phyloP scores from a whole-genome alignment of 2,113 vertebrate genomes.

The Macrotis lagotis region DNA sequence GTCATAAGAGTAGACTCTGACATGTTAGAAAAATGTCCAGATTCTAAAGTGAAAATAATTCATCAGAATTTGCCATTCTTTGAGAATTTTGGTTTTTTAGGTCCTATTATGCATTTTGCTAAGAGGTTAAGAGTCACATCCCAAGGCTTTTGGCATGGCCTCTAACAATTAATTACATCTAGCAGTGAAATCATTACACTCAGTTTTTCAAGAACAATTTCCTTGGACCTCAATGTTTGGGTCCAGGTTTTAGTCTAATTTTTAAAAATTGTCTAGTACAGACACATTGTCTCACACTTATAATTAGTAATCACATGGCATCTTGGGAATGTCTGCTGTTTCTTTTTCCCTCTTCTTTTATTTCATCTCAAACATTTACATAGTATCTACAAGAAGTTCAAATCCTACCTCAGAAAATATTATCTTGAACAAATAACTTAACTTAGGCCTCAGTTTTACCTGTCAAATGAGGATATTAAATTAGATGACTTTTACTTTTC shows the following conservation, averaged over 20 bases:
- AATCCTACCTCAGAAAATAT: neutral
- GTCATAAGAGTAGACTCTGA: neutral
- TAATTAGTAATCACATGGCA: neutral
- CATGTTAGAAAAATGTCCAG: neutral
- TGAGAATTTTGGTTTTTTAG: neutral
- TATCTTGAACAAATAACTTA: neutral
- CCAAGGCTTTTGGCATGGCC: neutral
- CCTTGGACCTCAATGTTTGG: neutral
- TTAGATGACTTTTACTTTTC: neutral
- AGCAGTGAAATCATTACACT: neutral
- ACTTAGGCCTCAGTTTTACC: neutral
- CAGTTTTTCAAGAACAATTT: neutral
- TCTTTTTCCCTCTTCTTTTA: neutral
- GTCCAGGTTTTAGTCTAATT: neutral
- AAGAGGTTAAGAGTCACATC: neutral
- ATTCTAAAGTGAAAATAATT: neutral
- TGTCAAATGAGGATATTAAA: neutral
- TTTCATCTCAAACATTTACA: neutral
- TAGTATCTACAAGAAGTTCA: neutral
- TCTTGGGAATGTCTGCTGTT: neutral
- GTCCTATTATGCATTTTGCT: neutral
- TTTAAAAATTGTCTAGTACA: neutral
- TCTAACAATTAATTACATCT: neutral
- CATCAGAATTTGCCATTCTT: neutral
- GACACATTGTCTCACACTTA: neutral